Base-by-base conservation (phyloP, 2,888 invertebrate genomes). In the Catocala sponsa region DNA sequence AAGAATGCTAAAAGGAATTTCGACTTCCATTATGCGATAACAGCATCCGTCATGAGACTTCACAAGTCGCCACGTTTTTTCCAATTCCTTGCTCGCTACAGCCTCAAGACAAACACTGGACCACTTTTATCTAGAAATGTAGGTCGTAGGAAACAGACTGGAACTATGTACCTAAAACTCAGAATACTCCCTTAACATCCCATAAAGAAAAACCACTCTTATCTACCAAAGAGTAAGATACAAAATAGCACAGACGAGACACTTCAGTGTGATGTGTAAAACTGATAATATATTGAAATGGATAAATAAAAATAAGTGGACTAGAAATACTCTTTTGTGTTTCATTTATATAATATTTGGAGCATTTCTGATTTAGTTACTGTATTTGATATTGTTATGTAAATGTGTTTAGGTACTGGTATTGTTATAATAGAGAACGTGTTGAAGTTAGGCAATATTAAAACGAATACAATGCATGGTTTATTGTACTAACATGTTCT, bases 101-200 rank as follows among this genome's bases (percentile, higher is more conserved):
- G 55, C 46, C 47, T 68, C 55, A 70, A 78, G 76, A 79, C 80
- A 83, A 85, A 85, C 79, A 82, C 79, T 74, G 68, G 65, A 66
- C 70, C 59, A 76, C 74, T 83, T 83, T 82, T 83, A 79, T 82
- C 82, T 74, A 75, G 65, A 75, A 81, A 90, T 89, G 82, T 87
- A 89, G 91, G 91, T 86, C 88, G 73, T 68, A 76, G 76, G 76
- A 73, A 74, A 53, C 57, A 59, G 48, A 38, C 47, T 54, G 43
- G 46, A 51, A 41, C 47, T 46, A 25, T 55, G 35, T 56, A 43
- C 38, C 12, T 25, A 49, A 50, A 56, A 51, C 59, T 54, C 48
- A 50, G 52, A 66, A 61, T 56, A 56, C 53, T 50, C 15, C 35
- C 12, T 6, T 2, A 6, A 49, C 4, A 6, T n/a, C 32, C 9